Evolutionary conservation across 1,140 invertebrate species (phyloP).

Genomic region (Epicauta chinensis): DNA sequence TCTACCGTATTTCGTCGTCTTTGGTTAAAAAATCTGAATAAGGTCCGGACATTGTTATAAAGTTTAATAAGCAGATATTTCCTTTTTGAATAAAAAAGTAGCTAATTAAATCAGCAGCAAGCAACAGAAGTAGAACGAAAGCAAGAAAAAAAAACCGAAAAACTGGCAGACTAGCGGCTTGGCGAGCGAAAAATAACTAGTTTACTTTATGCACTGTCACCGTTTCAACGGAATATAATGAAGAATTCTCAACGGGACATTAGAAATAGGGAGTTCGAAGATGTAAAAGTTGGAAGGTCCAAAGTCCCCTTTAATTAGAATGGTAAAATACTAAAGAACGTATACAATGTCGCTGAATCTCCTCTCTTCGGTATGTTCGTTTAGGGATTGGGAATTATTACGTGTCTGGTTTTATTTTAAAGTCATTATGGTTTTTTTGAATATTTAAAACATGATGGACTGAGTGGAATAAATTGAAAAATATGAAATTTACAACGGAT

Average conservation of each 20-base stretch:
- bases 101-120: slow-evolving; percentile 19
- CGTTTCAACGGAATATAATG: slow-evolving; percentile 15
- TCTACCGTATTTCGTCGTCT: background rate
- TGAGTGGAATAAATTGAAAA: background rate
- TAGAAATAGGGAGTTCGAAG: slow-evolving; percentile 8
- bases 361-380: background rate
- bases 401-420: background rate
- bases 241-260: slow-evolving; percentile 19
- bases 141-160: no score
- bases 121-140: slow-evolving; percentile 1
- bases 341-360: background rate
- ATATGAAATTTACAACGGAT: background rate
- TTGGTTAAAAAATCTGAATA: slow-evolving; percentile 4
- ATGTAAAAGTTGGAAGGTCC: no score
- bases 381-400: background rate
- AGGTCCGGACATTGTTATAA: no score
- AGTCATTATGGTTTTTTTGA: background rate
- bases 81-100: slow-evolving; percentile 13
- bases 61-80: slow-evolving; percentile 16
- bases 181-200: slow-evolving; percentile 19
- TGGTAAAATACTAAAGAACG: slow-evolving; percentile 3
- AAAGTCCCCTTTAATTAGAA: slow-evolving; percentile 15
- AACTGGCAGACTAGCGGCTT: background rate
- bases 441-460: background rate
- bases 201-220: slow-evolving; percentile 22